Evolutionary conservation across 2,888 invertebrate species (phyloP), one percentile per base, ranked within the genome.

Genomic region (Polydrusus pterygomalis): DNA sequence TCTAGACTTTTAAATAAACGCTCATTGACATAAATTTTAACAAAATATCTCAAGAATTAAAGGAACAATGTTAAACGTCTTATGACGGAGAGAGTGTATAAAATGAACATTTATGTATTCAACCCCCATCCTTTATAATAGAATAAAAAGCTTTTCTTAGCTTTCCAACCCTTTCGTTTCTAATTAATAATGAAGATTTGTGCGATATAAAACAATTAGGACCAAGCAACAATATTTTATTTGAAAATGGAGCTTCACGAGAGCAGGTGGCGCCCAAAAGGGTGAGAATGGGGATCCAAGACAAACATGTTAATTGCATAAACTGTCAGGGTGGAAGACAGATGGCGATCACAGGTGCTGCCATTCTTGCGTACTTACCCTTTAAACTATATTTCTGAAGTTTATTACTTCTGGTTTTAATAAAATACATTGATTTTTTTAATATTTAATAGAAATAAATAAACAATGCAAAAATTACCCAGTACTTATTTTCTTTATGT

Each of bases 301-400:
- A 81, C 82, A 82, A 83, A 85, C 85, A 84, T 84, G 84, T 85
- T 85, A 85, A 84, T 85, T 85, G 83, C 83, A 81, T 79, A 80
- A 81, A 82, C 82, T 82, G 84, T 84, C 82, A 82, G 84, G 82
- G 82, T 80, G 82, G 83, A 84, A 85, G 84, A 85, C 83, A 84
- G 84, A 85, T 85, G 84, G 81, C 81, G 82, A 82, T 82, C 84
- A 81, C 85, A 85, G 85, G 84, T 85, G 85, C 81, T 82, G 77
- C 80, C 78, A 76, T 74, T 79, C 78, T 75, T 72, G 63, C 73
- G 58, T 71, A 76, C 75, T 74, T 75, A 78, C 67, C 77, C 78
- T 69, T 73, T 67, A 67, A 64, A 64, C 45, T 45, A 63, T 25
- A 63, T 45, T 45, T 45, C 45, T 45, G 20, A n/a, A 15, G 63